A percentile compares a stretch with the other conserved stretches of the same genome.
Conservation (phyloP, 2,888 invertebrate genomes). For the Ethmia dodecea region DNA sequence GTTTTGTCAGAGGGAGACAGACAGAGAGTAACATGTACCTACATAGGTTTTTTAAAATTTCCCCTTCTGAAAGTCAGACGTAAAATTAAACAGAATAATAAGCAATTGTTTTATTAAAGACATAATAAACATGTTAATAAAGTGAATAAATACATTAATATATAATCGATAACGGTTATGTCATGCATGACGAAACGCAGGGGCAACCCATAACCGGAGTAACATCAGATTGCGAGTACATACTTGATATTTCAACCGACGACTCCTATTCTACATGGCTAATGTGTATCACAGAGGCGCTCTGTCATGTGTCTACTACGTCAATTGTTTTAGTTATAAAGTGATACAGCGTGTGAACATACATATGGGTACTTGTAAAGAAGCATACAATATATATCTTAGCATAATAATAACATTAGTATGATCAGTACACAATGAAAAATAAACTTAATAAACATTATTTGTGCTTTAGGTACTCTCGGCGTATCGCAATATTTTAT, state of each 20-base stretch:
- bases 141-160: conserved; percentile 73
- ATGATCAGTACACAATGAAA: no score
- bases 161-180: conserved; percentile 23
- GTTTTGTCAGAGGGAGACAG: no score
- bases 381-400: conserved; percentile 2
- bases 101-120: conserved; percentile 76
- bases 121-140: conserved; percentile 76
- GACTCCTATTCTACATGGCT: conserved; percentile 50
- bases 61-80: no score
- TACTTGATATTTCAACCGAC: conserved; percentile 36
- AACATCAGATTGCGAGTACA: conserved; percentile 43
- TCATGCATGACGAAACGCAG: conserved; percentile 49
- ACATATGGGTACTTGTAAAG: conserved; percentile 1
- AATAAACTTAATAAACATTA: no score
- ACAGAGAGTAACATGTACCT: no score
- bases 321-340: conserved; percentile 23
- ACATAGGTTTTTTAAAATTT: no score
- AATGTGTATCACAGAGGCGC: conserved; percentile 68
- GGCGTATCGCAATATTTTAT: no score
- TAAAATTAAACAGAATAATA: conserved; percentile 46
- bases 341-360: conserved; percentile 2
- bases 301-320: conserved; percentile 42
- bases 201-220: conserved; percentile 46
- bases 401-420: neutral
- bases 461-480: no score